Evolutionary conservation across 1,140 invertebrate species (phyloP).

Genomic region (Scaptomyza hsui): DNA sequence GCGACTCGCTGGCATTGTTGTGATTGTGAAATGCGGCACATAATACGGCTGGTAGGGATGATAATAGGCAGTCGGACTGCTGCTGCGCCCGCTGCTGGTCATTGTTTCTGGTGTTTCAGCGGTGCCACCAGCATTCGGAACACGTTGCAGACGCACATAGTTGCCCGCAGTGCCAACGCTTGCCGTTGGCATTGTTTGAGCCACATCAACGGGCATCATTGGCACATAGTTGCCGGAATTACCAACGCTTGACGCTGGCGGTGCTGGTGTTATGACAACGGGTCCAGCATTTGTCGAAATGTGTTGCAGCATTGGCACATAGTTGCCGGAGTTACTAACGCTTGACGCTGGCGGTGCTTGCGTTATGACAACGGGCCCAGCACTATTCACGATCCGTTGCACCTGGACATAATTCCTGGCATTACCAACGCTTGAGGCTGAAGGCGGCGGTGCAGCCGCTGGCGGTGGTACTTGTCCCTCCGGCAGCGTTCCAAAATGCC

Average conservation of each 20-base stretch:
- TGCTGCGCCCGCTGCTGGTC: slow-evolving; percentile 43
- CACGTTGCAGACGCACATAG: slow-evolving; percentile 12
- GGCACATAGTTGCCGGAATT: slow-evolving; percentile 27
- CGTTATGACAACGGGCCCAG: background rate
- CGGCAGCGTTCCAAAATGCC: slow-evolving; percentile 43
- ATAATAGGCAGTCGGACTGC: slow-evolving; percentile 55
- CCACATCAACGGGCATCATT: background rate
- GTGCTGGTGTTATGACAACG: background rate
- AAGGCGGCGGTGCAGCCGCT: slow-evolving; percentile 21
- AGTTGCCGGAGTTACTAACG: slow-evolving; percentile 2
- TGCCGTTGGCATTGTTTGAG: background rate
- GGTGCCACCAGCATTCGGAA: slow-evolving; percentile 11
- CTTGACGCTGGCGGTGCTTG: background rate
- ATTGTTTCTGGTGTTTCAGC: slow-evolving; percentile 11
- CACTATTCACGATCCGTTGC: slow-evolving; percentile 2
- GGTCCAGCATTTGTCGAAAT: background rate
- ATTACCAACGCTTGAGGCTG: slow-evolving; percentile 5
- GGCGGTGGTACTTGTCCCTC: slow-evolving; percentile 14
- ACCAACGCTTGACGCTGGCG: slow-evolving; percentile 5
- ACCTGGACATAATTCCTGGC: slow-evolving; percentile 26
- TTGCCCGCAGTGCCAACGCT: slow-evolving; percentile 1
- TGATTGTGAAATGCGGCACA: slow-evolving; percentile 63
- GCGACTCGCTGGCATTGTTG: slow-evolving; percentile 51
- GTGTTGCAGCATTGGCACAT: slow-evolving; percentile 14
- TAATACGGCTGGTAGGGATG: slow-evolving; percentile 69